A percentile compares a stretch with the other conserved stretches of the same genome.
These are phyloP conservation scores for Bungarus multicinctus DNA, from an alignment of 2,113 vertebrate genomes.

Conservation along the genomic window DNA sequence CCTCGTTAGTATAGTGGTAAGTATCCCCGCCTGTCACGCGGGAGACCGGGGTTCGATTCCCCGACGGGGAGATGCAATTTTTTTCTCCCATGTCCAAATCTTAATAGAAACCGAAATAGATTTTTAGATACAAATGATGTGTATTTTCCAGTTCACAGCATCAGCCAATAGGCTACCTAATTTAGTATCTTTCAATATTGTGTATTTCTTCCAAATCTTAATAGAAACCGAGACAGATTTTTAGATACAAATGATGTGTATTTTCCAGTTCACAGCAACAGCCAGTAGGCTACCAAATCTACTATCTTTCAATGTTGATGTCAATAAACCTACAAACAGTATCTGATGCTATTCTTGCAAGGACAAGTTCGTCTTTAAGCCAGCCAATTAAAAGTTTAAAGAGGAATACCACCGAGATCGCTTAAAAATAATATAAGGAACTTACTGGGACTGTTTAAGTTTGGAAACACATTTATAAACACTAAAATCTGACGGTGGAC, in stretches of 20 bases:
- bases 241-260: not conserved
- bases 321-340: not conserved
- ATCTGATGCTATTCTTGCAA: not conserved
- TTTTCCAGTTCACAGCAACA: not conserved
- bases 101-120: not conserved
- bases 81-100: not conserved
- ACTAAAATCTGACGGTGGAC: not conserved
- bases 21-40: constrained; percentile 63
- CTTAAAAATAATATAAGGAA: not conserved
- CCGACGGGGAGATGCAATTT: not conserved
- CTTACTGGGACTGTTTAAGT: not conserved
- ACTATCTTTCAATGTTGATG: not conserved
- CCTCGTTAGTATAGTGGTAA: constrained; percentile 59
- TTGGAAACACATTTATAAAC: not conserved
- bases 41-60: constrained; percentile 39
- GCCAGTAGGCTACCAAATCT: not conserved
- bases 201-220: not conserved
- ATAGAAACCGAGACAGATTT: not conserved
- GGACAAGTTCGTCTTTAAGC: not conserved
- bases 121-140: not conserved
- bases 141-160: not conserved
- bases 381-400: not conserved
- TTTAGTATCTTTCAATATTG: not conserved
- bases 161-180: no score
- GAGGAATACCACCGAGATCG: not conserved